phyloP scores from a whole-genome alignment of 2,797 vertebrate genomes.

The Coranthus polyacanthus region DNA sequence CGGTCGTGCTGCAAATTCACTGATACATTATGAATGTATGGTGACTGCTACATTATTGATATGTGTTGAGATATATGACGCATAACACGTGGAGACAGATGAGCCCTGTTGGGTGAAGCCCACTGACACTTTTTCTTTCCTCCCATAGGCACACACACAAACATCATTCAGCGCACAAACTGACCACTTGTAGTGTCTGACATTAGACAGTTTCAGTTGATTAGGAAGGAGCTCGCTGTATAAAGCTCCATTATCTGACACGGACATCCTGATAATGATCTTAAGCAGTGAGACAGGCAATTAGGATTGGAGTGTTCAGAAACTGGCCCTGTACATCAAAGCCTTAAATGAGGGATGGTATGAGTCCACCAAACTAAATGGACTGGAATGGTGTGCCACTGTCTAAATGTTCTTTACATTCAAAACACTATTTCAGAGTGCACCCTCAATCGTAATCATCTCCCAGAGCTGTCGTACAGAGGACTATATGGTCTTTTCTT shows the following conservation, averaged over 20 bases:
- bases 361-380: slow-evolving; percentile 65
- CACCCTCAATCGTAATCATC: slow-evolving; percentile 64
- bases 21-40: slow-evolving; percentile 65
- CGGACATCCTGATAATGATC: slow-evolving; percentile 74
- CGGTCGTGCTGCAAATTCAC: slow-evolving; percentile 54
- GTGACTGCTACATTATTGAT: slow-evolving; percentile 68
- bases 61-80: slow-evolving; percentile 42
- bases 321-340: slow-evolving; percentile 69
- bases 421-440: slow-evolving; percentile 58
- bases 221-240: slow-evolving; percentile 53
- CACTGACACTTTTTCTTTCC: slow-evolving; percentile 5
- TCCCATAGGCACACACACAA: slow-evolving; percentile 18
- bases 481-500: slow-evolving; percentile 40
- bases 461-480: slow-evolving; percentile 34
- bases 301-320: slow-evolving; percentile 71
- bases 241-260: slow-evolving; percentile 73
- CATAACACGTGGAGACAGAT: slow-evolving; percentile 49
- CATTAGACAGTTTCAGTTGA: slow-evolving; percentile 65
- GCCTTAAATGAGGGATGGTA: slow-evolving; percentile 51
- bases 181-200: slow-evolving; percentile 74
- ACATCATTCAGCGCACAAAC: slow-evolving; percentile 53
- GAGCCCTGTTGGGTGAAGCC: slow-evolving; percentile 24
- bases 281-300: slow-evolving; percentile 78
- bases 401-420: slow-evolving; percentile 60
- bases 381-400: slow-evolving; percentile 66